These are phyloP conservation scores for Hydrotaea cyrtoneurina DNA, from an alignment of 2,888 invertebrate genomes.

Conservation along the genomic window DNA sequence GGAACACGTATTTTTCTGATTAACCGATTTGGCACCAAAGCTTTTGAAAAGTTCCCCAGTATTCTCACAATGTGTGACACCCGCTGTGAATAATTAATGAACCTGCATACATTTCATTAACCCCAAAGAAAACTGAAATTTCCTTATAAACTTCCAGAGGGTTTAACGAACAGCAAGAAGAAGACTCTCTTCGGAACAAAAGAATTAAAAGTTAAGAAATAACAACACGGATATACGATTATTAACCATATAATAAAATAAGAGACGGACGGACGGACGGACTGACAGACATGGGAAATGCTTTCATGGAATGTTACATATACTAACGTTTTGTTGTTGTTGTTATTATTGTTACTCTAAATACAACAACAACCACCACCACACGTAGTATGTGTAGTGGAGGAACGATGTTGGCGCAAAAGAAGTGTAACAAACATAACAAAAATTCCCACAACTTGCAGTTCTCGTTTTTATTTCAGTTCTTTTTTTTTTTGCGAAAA, in stretches of 20 bases:
- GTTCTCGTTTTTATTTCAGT: too few relatives aligned
- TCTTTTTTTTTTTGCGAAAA: conserved; percentile 60
- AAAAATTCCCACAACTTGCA: conserved; percentile 63
- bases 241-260: conserved; percentile 63
- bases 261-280: background rate
- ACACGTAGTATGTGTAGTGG: too few relatives aligned
- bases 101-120: too few relatives aligned
- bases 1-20: too few relatives aligned
- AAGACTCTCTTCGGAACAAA: background rate
- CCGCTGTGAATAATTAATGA: background rate
- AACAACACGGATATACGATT: conserved; percentile 47
- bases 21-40: too few relatives aligned
- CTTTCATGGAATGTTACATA: conserved; percentile 74
- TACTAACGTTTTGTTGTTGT: background rate
- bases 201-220: conserved; percentile 19
- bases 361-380: background rate
- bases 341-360: conserved; percentile 6
- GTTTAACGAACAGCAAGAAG: background rate
- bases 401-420: conserved; percentile 24
- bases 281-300: conserved; percentile 74
- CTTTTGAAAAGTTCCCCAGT: too few relatives aligned
- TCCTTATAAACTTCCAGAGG: background rate
- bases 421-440: conserved; percentile 5
- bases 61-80: background rate
- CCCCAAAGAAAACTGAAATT: background rate